Evolutionary conservation across 2,888 invertebrate species (phyloP), one percentile per base, ranked within the genome.

Genomic region (Drosophila mimica): DNA sequence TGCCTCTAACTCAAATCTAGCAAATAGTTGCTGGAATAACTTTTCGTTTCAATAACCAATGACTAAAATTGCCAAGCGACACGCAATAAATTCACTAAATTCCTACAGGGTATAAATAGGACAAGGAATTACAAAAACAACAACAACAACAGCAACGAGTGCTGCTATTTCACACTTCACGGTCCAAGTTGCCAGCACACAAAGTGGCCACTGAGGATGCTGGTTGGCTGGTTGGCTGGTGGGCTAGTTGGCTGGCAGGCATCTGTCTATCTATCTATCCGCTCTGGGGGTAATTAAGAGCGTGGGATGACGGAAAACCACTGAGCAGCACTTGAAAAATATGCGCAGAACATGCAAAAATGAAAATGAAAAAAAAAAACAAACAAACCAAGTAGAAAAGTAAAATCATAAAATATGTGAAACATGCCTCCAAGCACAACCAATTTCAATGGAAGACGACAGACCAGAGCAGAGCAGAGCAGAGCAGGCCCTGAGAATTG

Each of bases 321-420:
- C 67, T 64, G 79, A 79, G 49, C 64, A 57, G 67, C 82, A 70
- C 74, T 72, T 70, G 68, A 59, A 81, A 89, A 82, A 77, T 87
- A 75, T 79, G 76, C 78, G 49, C 81, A 64, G 74, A 81, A 77
- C 72, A 75, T 75, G 69, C 67, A 76, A 71, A 82, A 85, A 79
- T 69, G 70, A 54, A 63, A 75, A 38, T 46, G 51, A 69, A 76
- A 68, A 48, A 62, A 36, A 54, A 66, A 62, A 63, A n/a, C n/a
- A 64, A 58, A 25, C 36, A 46, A n/a, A 63, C 34, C 34, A 54
- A 60, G 52, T 68, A 65, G 51, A 81, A 78, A 80, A 83, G 79
- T 89, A 85, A 89, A 89, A 88, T 80, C 90, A 89, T 87, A 80
- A 90, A 90, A 87, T 82, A 90, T 90, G 89, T 88, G 88, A 89